Conservation (phyloP, 2,888 invertebrate species). For the Branchipolynoe longqiensis region DNA sequence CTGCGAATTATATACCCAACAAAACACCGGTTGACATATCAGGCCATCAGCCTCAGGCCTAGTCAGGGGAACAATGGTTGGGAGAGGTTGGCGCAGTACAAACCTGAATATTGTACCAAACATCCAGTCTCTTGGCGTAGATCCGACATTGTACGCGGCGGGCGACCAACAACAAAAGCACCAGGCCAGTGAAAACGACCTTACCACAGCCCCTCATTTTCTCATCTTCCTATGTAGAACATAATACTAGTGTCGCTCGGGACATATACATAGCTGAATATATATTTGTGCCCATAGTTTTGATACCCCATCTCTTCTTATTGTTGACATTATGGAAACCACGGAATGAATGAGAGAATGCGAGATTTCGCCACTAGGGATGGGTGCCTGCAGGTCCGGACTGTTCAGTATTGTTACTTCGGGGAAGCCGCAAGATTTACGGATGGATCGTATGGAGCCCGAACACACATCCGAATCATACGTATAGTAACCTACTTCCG, state of each 20-base stretch:
- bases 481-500: too few species aligned
- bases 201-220: constrained; percentile 34
- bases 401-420: too few species aligned
- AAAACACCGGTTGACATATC: neutral
- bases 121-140: constrained; percentile 3
- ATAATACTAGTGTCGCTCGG: neutral
- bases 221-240: constrained; percentile 36
- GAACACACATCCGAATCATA: too few species aligned
- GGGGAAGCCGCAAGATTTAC: too few species aligned
- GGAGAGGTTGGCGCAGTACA: neutral
- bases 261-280: neutral
- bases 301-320: constrained; percentile 6
- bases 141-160: neutral
- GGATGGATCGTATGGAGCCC: too few species aligned
- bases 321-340: constrained; percentile 53
- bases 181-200: constrained; percentile 14
- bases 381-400: constrained; percentile 13
- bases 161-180: neutral
- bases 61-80: too few species aligned
- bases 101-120: constrained; percentile 52
- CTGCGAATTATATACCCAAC: too few species aligned
- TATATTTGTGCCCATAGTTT: constrained; percentile 19
- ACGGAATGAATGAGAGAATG: neutral
- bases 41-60: too few species aligned
- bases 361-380: constrained; percentile 19